phyloP scores from a whole-genome alignment of 1,140 invertebrate species.

The Drosophila saltans region DNA sequence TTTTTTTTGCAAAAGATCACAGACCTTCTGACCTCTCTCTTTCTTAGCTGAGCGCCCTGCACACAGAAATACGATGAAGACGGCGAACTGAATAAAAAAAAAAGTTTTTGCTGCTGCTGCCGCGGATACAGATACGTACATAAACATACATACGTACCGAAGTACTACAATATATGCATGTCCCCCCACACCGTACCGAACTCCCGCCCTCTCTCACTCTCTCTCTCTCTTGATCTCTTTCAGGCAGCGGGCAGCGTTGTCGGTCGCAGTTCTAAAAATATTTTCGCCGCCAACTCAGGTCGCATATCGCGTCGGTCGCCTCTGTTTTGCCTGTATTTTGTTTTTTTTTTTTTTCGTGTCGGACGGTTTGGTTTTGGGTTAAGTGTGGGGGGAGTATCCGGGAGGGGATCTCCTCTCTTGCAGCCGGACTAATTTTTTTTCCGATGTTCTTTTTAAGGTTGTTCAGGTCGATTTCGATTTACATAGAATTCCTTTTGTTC shows the following conservation, averaged over 20 bases:
- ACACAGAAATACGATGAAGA: slow-evolving; percentile 44
- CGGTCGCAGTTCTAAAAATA: slow-evolving; percentile 76
- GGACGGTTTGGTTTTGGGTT: slow-evolving; percentile 73
- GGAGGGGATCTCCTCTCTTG: slow-evolving; percentile 23
- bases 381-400: slow-evolving; percentile 65
- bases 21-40: slow-evolving; percentile 77
- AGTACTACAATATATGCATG: slow-evolving; percentile 74
- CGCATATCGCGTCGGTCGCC: slow-evolving; percentile 66
- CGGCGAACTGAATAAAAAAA: slow-evolving; percentile 28
- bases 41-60: slow-evolving; percentile 45
- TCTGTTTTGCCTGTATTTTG: slow-evolving; percentile 42
- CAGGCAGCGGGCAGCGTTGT: slow-evolving; percentile 18
- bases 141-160: neutral
- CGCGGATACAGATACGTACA: slow-evolving; percentile 53
- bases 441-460: slow-evolving; percentile 50
- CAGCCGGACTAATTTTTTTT: slow-evolving; percentile 43
- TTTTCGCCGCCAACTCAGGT: slow-evolving; percentile 70
- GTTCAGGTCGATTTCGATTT: slow-evolving; percentile 69
- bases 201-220: slow-evolving; percentile 11
- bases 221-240: no score
- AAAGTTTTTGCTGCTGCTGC: slow-evolving; percentile 27
- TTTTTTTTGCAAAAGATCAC: slow-evolving; percentile 77
- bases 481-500: slow-evolving; percentile 51
- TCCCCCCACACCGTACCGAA: slow-evolving; percentile 37
- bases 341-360: slow-evolving; percentile 35